A percentile compares a stretch with the other conserved stretches of the same genome.
Evolutionary conservation across 2,888 invertebrate species (phyloP).

Genomic region (Adela reaumurella): DNA sequence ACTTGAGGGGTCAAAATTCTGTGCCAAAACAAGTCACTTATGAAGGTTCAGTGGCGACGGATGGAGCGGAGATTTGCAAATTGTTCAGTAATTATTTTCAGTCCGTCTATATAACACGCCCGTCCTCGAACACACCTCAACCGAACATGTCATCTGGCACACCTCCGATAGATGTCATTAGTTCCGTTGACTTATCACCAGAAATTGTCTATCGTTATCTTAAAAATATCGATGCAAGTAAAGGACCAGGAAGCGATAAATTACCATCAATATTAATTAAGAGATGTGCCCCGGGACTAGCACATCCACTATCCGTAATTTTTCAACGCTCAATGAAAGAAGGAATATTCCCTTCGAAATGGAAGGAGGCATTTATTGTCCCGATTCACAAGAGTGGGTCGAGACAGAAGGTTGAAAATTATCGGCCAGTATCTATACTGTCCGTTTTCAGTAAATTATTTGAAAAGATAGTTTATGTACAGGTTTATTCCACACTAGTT

Average conservation of each 20-base stretch:
- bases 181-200: background rate
- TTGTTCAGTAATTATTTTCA: background rate
- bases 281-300: background rate
- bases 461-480: constrained; percentile 1
- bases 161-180: background rate
- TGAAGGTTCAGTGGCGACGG: background rate
- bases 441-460: constrained; percentile 4
- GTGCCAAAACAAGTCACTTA: background rate
- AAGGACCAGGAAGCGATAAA: background rate
- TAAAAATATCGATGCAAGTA: background rate
- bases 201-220: background rate
- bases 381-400: constrained; percentile 5
- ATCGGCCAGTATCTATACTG: constrained; percentile 5
- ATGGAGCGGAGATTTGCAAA: background rate
- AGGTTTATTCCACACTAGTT: background rate
- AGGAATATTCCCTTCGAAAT: constrained; percentile 2
- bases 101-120: background rate
- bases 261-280: background rate
- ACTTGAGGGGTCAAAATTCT: background rate
- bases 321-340: background rate
- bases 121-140: background rate
- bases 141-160: background rate
- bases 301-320: background rate
- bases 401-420: constrained; percentile 3
- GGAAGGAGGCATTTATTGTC: constrained; percentile 5